A percentile compares a stretch with the other conserved stretches of the same genome.
Conservation (phyloP, 2,888 invertebrate genomes). For the Brenthis ino region DNA sequence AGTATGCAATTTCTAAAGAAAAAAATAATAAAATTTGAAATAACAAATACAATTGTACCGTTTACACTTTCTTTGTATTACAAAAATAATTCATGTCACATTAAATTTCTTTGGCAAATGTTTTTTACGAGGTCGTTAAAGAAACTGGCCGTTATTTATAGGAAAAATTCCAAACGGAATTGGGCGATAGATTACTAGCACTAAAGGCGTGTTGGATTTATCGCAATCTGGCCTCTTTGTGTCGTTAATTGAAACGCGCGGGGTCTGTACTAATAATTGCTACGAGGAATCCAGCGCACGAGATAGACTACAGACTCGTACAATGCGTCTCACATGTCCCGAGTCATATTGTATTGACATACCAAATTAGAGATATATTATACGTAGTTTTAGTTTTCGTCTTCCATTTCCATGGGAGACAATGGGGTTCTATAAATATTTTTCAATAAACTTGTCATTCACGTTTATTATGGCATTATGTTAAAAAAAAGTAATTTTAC, state of each 20-base stretch:
- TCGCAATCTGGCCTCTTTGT: constrained; percentile 28
- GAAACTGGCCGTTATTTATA: constrained; percentile 21
- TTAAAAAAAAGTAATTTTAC: too few species aligned
- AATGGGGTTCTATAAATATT: too few species aligned
- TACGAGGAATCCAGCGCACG: constrained; percentile 23
- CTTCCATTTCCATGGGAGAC: too few species aligned
- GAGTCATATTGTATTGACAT: too few species aligned
- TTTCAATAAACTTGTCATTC: too few species aligned
- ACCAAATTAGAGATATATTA: too few species aligned
- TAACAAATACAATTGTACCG: not conserved
- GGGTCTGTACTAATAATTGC: constrained; percentile 38
- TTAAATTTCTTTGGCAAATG: not conserved
- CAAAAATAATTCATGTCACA: not conserved
- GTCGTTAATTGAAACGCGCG: constrained; percentile 36
- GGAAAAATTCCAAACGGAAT: constrained; percentile 20
- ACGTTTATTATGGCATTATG: too few species aligned
- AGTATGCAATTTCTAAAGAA: too few species aligned
- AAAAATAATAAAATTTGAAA: too few species aligned
- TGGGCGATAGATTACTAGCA: constrained; percentile 20
- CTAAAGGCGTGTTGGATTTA: constrained; percentile 28
- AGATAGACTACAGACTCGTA: not conserved
- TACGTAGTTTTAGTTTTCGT: too few species aligned
- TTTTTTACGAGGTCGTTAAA: constrained; percentile 18
- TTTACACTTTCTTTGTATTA: not conserved
- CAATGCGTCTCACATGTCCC: not conserved